Evolutionary conservation across 2,113 vertebrate species (phyloP).

Genomic region (Psammodynastes pulverulentus): DNA sequence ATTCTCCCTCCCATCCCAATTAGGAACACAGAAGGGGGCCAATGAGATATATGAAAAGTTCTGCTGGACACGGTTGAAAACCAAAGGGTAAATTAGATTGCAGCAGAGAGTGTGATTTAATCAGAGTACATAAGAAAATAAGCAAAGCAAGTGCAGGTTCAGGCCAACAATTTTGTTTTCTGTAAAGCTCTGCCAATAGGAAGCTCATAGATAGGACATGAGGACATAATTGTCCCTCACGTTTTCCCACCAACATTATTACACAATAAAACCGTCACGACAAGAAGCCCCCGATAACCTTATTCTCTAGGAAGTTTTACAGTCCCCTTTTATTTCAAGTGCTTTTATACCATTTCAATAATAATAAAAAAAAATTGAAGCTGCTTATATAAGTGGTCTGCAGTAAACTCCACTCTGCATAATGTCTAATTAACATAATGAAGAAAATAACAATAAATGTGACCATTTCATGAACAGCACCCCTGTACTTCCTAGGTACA

Average conservation of each 20-base stretch:
- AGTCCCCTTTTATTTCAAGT: neutral
- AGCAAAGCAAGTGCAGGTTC: neutral
- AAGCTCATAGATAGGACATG: neutral
- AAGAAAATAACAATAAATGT: neutral
- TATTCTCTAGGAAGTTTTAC: neutral
- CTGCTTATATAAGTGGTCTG: neutral
- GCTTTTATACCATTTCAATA: neutral
- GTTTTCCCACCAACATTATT: neutral
- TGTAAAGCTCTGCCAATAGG: neutral
- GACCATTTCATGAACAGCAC: neutral
- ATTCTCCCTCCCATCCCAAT: neutral
- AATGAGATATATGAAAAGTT: neutral
- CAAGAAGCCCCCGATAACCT: neutral
- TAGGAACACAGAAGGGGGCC: conserved; percentile 14
- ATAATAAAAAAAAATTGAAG: neutral
- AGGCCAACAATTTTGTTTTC: neutral
- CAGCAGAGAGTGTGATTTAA: neutral
- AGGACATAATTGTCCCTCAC: neutral
- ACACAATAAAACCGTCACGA: neutral
- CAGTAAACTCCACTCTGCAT: neutral
- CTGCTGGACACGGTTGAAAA: neutral
- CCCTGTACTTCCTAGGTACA: neutral
- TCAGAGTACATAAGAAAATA: neutral
- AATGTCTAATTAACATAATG: neutral
- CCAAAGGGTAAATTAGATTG: conserved; percentile 1